phyloP scores from a whole-genome alignment of 2,888 invertebrate genomes.

The Escarpia spicata region DNA sequence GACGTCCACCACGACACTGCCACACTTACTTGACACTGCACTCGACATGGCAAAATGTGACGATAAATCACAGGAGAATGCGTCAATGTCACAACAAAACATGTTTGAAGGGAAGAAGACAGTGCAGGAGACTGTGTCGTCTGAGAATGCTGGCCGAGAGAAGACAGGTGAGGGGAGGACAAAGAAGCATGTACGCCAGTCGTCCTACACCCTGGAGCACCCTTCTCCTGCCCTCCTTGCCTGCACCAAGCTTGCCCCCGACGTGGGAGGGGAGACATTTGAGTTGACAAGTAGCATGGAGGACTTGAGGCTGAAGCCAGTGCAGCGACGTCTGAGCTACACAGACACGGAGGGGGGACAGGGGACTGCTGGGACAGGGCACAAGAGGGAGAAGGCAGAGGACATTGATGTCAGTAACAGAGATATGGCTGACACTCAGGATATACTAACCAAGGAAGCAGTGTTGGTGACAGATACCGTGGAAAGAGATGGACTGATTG shows the following conservation, averaged over 20 bases:
- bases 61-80: neutral
- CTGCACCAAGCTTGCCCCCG: neutral
- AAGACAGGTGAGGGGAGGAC: conserved; percentile 48
- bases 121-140: too few species aligned
- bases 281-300: conserved; percentile 38
- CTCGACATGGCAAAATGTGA: neutral
- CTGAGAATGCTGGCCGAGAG: neutral
- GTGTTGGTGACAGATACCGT: neutral
- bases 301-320: conserved; percentile 35
- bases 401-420: too few species aligned
- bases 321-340: conserved; percentile 38
- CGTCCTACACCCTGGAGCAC: conserved; percentile 79
- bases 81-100: neutral
- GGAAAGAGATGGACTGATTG: neutral
- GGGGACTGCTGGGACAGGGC: neutral
- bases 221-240: conserved; percentile 78
- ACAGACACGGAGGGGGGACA: neutral
- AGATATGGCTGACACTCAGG: neutral
- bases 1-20: conserved; percentile 32
- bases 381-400: neutral
- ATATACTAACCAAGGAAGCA: neutral
- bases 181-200: conserved; percentile 72
- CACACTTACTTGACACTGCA: conserved; percentile 17
- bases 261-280: neutral
- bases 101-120: neutral